Base-by-base conservation (phyloP, 2,888 invertebrate species). In the Aporophyla nigra region DNA sequence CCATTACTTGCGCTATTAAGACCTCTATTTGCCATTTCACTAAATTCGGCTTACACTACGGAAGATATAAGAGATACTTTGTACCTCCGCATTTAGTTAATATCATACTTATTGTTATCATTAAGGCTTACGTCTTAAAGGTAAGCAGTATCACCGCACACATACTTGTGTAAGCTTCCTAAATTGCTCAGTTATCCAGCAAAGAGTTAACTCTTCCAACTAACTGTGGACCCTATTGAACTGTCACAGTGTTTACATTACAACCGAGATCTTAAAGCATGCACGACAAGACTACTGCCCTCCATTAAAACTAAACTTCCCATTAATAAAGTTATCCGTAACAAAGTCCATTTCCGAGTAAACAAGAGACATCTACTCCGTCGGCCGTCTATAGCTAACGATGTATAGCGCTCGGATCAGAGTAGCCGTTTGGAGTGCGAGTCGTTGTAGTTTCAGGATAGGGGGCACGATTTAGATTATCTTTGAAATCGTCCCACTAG, bases 231-330 rank as follows among this genome's bases (percentile, higher is more conserved):
- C 90, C 80, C 76, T 89, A 84, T 77, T 21, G 3, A 63, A 56
- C 51, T 24, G 40, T 3, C 6, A 59, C 65, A 91, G 82, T 77
- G 87, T 79, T 76, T 71, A 82, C 80, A 85, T 80, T 88, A 71
- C 71, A 76, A 71, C 46, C 54, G 40, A 40, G 16, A 49, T 68
- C 54, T 53, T 69, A 74, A 76, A 74, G 74, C 74, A 78, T 69
- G 78, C 78, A 70, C 86, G 86, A 87, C 87, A 88, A 86, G 87
- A 87, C 86, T 86, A 88, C 88, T 86, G 83, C 86, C 88, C 88
- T 86, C 88, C 91, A 92, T 93, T 92, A 92, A 92, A 93, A 92
- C 92, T 92, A 90, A 87, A 91, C 91, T 89, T 88, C 73, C 80
- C 83, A 87, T 90, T 91, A 92, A 91, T 91, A 91, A 92, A 93